Evolutionary conservation across 2,888 invertebrate species (phyloP).

Genomic region (Ormyrus nitidulus): DNA sequence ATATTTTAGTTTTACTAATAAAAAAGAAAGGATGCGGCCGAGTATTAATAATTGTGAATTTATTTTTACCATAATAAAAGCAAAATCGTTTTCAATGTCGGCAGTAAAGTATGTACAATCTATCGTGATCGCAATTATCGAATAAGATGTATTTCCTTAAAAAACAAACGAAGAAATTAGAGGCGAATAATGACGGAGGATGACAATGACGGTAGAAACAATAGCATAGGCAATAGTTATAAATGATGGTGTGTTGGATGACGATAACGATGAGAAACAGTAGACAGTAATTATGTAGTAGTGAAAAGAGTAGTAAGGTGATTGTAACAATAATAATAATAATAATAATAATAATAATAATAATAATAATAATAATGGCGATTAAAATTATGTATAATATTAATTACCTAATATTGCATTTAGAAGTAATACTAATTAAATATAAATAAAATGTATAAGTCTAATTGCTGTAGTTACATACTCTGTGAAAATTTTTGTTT

Average conservation of each 20-base stretch:
- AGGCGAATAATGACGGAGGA: constrained; percentile 34
- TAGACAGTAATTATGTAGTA: constrained; percentile 41
- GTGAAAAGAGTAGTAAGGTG: constrained; percentile 47
- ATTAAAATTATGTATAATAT: constrained; percentile 57
- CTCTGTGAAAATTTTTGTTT: constrained; percentile 50
- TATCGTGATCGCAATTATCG: constrained; percentile 56
- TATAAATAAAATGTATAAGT: constrained; percentile 55
- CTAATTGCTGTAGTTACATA: constrained; percentile 55
- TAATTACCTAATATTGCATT: constrained; percentile 58
- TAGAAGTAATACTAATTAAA: constrained; percentile 58
- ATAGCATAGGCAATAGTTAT: constrained; percentile 27
- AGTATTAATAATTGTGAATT: constrained; percentile 57
- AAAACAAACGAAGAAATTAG: constrained; percentile 36
- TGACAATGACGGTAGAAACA: constrained; percentile 49
- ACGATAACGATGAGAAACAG: constrained; percentile 51
- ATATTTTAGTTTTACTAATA: constrained; percentile 24
- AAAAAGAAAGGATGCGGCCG: constrained; percentile 49
- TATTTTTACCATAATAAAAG: constrained; percentile 57
- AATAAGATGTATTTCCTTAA: constrained; percentile 47
- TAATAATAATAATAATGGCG: constrained; percentile 57
- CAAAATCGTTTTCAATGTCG: constrained; percentile 56
- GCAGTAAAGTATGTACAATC: constrained; percentile 59
- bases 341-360: constrained; percentile 52
- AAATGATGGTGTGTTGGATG: constrained; percentile 31
- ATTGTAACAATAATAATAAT: constrained; percentile 52